Conservation (phyloP, 1,140 invertebrate species). For the Stenopsyche tienmushanensis region DNA sequence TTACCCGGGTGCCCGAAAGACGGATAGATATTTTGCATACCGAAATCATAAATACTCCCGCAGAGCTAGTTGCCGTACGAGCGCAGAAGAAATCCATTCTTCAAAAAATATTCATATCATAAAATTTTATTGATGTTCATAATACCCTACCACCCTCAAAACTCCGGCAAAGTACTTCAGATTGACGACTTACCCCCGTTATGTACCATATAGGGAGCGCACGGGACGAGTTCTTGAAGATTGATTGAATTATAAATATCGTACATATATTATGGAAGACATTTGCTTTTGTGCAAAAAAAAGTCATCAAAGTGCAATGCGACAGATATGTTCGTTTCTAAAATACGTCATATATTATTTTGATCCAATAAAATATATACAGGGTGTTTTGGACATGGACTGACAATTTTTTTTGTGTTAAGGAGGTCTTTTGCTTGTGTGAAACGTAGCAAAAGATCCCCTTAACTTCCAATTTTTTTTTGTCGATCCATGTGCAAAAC, state of each 20-base stretch:
- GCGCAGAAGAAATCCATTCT: slow-evolving; percentile 36
- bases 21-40: slow-evolving; percentile 39
- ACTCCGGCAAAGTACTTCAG: neutral
- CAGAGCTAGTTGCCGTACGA: slow-evolving; percentile 6
- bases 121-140: slow-evolving; percentile 42
- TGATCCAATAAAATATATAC: no score
- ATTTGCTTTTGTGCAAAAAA: neutral
- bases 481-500: no score
- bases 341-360: neutral
- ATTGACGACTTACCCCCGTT: slow-evolving; percentile 34
- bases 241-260: slow-evolving; percentile 38
- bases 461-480: no score
- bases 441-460: no score
- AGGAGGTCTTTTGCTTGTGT: no score
- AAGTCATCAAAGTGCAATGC: neutral
- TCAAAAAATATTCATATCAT: slow-evolving; percentile 42
- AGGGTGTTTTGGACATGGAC: no score
- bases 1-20: slow-evolving; percentile 19
- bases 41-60: slow-evolving; percentile 36
- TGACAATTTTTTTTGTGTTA: no score
- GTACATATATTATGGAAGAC: neutral
- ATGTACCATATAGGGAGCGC: neutral
- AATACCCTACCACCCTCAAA: slow-evolving; percentile 26
- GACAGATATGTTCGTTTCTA: neutral
- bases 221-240: neutral